These are phyloP conservation scores for Carassius gibelio DNA, from an alignment of 2,113 vertebrate species.

Conservation along the genomic window DNA sequence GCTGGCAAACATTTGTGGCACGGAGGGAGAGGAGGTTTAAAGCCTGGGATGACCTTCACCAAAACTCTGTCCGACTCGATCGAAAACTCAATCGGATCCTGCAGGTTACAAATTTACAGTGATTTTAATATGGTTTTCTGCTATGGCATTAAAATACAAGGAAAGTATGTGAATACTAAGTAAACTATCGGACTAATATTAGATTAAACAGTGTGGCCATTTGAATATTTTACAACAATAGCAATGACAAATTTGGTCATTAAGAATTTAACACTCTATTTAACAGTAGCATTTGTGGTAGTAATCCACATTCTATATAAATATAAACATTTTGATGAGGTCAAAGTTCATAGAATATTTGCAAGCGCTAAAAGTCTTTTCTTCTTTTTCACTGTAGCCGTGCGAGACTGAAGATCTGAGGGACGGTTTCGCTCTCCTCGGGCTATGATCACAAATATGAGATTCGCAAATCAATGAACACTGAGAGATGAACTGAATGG, in stretches of 20 bases:
- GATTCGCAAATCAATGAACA: conserved; percentile 20
- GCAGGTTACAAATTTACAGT: conserved; percentile 73
- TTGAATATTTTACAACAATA: neutral
- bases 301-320: neutral
- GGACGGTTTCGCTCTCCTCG: conserved; percentile 89
- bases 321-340: neutral
- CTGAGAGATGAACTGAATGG: conserved; percentile 14
- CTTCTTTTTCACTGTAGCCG: conserved; percentile 75
- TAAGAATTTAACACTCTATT: neutral
- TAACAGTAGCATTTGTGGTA: neutral
- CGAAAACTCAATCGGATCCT: conserved; percentile 90
- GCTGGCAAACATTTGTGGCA: conserved; percentile 95
- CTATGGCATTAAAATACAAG: too few species aligned
- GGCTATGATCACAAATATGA: conserved; percentile 76
- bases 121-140: neutral
- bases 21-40: conserved; percentile 81
- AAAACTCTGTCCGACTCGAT: conserved; percentile 87
- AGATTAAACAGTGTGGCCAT: neutral
- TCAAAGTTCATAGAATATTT: neutral
- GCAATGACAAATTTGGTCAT: neutral
- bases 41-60: conserved; percentile 90
- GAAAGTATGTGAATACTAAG: neutral
- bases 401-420: conserved; percentile 88
- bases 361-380: neutral
- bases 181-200: neutral